phyloP scores from a whole-genome alignment of 2,113 vertebrate species.

The Hepsetus odoe region DNA sequence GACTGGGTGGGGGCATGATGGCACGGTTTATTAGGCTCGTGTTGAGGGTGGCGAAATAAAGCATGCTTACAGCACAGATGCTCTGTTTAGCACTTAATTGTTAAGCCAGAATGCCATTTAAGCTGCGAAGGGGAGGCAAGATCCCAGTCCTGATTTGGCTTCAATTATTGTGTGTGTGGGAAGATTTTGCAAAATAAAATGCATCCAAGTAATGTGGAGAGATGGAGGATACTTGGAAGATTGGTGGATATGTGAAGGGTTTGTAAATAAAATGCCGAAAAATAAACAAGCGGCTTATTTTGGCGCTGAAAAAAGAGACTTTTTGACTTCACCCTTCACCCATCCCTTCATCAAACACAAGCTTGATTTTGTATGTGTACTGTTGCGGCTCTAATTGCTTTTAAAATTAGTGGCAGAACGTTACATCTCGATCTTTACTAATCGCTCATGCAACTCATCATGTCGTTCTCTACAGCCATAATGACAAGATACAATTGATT shows the following conservation, averaged over 20 bases:
- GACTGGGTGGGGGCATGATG: conserved; percentile 17
- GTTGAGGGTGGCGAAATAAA: neutral
- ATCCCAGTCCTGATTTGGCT: neutral
- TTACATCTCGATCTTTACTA: too few species aligned
- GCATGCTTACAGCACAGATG: neutral
- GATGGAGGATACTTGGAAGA: neutral
- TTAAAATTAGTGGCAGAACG: too few species aligned
- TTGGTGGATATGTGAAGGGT: neutral
- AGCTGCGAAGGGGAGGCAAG: neutral
- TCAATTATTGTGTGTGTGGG: neutral
- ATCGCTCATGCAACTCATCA: too few species aligned
- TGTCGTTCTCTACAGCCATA: too few species aligned
- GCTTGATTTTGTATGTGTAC: too few species aligned
- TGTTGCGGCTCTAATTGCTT: too few species aligned
- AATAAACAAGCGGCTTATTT: neutral
- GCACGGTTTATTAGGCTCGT: conserved; percentile 20
- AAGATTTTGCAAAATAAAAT: neutral
- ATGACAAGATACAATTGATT: too few species aligned
- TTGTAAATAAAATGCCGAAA: too few species aligned
- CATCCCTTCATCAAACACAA: too few species aligned
- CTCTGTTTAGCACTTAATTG: neutral
- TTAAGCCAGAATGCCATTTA: neutral
- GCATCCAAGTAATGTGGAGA: neutral
- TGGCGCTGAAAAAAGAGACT: too few species aligned
- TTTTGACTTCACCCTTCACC: too few species aligned